Percentiles rank a stretch among this genome's conserved stretches.
Conservation (phyloP, 2,797 vertebrate genomes). For the Picus viridis region DNA sequence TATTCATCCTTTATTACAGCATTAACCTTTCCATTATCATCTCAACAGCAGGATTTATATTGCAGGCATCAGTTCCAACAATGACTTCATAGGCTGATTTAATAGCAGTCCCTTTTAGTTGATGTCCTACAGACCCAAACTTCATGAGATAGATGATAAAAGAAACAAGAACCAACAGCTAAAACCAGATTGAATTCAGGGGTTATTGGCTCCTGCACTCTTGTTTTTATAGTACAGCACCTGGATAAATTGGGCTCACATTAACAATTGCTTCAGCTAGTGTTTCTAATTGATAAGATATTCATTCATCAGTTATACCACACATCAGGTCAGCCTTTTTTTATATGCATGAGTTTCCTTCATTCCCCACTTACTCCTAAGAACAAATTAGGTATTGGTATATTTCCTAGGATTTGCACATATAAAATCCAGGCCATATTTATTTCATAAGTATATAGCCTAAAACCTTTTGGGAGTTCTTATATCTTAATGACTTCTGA, state of each 20-base stretch:
- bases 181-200: background rate
- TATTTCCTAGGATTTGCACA: background rate
- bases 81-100: constrained; percentile 9
- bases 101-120: background rate
- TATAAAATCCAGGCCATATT: background rate
- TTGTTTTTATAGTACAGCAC: background rate
- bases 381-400: background rate
- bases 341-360: background rate
- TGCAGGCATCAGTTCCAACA: background rate
- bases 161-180: background rate
- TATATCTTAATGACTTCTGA: background rate
- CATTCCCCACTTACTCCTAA: background rate
- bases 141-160: background rate
- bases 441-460: background rate
- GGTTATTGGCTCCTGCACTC: background rate
- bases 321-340: background rate
- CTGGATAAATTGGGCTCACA: background rate
- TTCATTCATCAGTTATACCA: background rate
- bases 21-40: constrained; percentile 7
- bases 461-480: background rate
- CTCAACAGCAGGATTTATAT: background rate
- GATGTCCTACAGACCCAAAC: background rate
- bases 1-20: background rate
- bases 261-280: background rate
- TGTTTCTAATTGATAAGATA: background rate